Evolutionary conservation across 2,888 invertebrate genomes (phyloP).

Genomic region (Nemotelus pantherinus): DNA sequence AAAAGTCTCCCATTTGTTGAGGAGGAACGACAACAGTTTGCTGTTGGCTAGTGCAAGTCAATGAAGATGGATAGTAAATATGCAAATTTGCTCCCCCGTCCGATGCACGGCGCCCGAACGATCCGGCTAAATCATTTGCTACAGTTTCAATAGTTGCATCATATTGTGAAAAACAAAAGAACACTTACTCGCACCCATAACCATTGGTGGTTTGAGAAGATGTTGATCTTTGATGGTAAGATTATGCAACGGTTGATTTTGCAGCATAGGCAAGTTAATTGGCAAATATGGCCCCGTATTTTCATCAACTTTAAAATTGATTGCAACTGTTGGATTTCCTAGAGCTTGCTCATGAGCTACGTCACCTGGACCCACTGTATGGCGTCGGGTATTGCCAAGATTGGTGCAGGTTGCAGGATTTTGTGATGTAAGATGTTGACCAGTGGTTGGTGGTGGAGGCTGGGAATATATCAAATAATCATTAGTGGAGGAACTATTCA

Average conservation of each 20-base stretch:
- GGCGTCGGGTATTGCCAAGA: conserved; percentile 75
- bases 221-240: conserved; percentile 94
- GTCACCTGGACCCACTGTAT: conserved; percentile 94
- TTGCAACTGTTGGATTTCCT: conserved; percentile 63
- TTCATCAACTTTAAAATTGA: conserved; percentile 61
- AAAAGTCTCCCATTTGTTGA: conserved; percentile 58
- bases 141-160: conserved; percentile 19
- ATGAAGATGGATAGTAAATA: conserved; percentile 69
- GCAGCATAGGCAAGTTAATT: conserved; percentile 82
- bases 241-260: conserved; percentile 84
- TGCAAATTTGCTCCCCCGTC: conserved; percentile 96
- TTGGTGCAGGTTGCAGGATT: conserved; percentile 51
- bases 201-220: conserved; percentile 90
- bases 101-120: conserved; percentile 90
- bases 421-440: conserved; percentile 55
- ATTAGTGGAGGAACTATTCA: background rate
- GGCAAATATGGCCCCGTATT: conserved; percentile 75
- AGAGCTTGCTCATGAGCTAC: conserved; percentile 84
- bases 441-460: conserved; percentile 52
- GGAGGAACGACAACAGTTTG: conserved; percentile 52
- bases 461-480: background rate
- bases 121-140: conserved; percentile 68
- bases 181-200: conserved; percentile 80
- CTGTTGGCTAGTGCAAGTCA: conserved; percentile 62
- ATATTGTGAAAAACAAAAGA: background rate